A percentile compares a stretch with the other conserved stretches of the same genome.
Conservation (phyloP, 2,888 invertebrate species). For the Epinotia brunnichana region DNA sequence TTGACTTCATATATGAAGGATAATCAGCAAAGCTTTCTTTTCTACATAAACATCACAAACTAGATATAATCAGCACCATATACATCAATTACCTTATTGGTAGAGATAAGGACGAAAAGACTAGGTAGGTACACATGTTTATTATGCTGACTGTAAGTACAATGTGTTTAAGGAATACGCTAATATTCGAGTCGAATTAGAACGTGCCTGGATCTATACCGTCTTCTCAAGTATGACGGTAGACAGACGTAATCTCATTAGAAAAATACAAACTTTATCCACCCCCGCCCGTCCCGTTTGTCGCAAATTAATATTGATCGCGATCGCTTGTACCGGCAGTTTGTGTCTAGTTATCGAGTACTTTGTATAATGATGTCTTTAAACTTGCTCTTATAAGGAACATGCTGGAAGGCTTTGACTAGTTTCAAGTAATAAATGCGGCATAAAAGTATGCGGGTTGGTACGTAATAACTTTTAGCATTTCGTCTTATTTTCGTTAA, state of each 20-base stretch:
- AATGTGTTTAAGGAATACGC: too few species aligned
- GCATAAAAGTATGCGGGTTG: background rate
- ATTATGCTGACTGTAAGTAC: too few species aligned
- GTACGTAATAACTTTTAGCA: background rate
- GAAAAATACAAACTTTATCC: slow-evolving; percentile 58
- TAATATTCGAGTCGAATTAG: slow-evolving; percentile 1
- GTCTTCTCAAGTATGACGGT: slow-evolving; percentile 25
- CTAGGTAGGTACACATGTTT: too few species aligned
- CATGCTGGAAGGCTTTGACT: slow-evolving; percentile 3
- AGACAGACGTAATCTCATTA: slow-evolving; percentile 51
- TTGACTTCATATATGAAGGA: too few species aligned
- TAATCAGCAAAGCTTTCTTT: background rate
- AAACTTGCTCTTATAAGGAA: slow-evolving; percentile 26
- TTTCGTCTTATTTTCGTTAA: background rate
- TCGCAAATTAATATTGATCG: slow-evolving; percentile 53
- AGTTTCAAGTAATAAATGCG: slow-evolving; percentile 26
- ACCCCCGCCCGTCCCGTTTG: slow-evolving; percentile 43
- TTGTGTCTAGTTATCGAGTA: slow-evolving; percentile 22
- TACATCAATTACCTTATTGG: too few species aligned
- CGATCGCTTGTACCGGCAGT: slow-evolving; percentile 19
- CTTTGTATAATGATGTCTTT: slow-evolving; percentile 26
- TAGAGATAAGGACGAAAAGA: too few species aligned
- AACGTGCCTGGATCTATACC: background rate
- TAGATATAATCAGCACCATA: too few species aligned
- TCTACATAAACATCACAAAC: background rate